Conservation (phyloP, 2,888 invertebrate genomes). For the Pammene aurita region DNA sequence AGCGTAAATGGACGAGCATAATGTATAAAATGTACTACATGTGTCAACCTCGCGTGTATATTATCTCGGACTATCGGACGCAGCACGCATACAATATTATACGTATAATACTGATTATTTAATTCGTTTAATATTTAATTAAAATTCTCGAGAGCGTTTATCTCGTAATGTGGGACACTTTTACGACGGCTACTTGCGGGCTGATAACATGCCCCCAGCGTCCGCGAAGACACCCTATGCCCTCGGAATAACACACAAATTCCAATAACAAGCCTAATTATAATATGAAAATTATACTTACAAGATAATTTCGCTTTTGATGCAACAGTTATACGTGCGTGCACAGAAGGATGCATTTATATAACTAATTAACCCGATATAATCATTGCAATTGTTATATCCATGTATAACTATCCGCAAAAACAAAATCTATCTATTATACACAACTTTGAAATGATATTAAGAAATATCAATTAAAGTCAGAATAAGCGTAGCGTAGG, state of each 20-base stretch:
- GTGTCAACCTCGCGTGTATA: slow-evolving; percentile 67
- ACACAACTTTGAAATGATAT: slow-evolving; percentile 77
- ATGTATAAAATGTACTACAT: slow-evolving; percentile 58
- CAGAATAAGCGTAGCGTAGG: slow-evolving; percentile 49
- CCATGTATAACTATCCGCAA: slow-evolving; percentile 36
- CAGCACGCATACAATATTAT: slow-evolving; percentile 79
- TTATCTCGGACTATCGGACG: slow-evolving; percentile 70
- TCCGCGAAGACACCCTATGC: slow-evolving; percentile 74
- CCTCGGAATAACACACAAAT: slow-evolving; percentile 72
- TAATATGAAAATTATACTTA: slow-evolving; percentile 80
- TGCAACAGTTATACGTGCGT: slow-evolving; percentile 75
- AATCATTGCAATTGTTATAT: slow-evolving; percentile 56
- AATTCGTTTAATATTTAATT: slow-evolving; percentile 83
- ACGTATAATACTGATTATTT: slow-evolving; percentile 83
- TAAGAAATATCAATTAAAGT: slow-evolving; percentile 79
- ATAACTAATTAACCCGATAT: slow-evolving; percentile 69
- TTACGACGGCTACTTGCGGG: slow-evolving; percentile 81
- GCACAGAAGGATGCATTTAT: slow-evolving; percentile 67
- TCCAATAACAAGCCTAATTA: slow-evolving; percentile 69
- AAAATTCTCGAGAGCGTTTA: slow-evolving; percentile 81
- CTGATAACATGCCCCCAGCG: slow-evolving; percentile 73
- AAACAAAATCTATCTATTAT: slow-evolving; percentile 30
- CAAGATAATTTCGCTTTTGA: slow-evolving; percentile 79
- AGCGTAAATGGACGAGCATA: slow-evolving; percentile 53
- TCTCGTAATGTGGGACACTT: slow-evolving; percentile 83